Conservation (phyloP, 2,888 invertebrate genomes). For the Leptopilina syphax region DNA sequence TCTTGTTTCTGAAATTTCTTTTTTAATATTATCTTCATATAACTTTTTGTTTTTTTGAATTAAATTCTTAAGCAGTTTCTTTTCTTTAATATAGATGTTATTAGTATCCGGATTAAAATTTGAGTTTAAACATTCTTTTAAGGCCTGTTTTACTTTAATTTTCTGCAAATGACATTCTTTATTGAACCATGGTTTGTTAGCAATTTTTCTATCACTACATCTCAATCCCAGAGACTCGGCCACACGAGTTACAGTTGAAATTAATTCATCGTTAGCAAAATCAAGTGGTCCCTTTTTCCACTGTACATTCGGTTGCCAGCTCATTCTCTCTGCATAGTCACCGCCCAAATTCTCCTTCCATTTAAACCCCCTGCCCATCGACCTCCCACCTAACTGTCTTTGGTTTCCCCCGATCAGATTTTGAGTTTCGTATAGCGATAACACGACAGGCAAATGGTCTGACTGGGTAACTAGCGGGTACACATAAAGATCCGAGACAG, state of each 20-base stretch:
- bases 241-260: neutral
- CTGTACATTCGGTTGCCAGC: neutral
- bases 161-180: neutral
- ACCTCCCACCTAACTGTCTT: neutral
- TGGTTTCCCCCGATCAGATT: neutral
- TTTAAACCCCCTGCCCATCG: neutral
- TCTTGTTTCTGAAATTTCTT: neutral
- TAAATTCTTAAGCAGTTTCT: neutral
- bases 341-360: neutral
- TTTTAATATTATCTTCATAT: neutral
- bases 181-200: slow-evolving; percentile 32
- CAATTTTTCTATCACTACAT: neutral
- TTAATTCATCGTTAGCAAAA: neutral
- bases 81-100: neutral
- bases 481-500: neutral
- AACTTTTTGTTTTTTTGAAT: neutral
- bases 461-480: slow-evolving; percentile 1
- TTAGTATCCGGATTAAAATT: neutral
- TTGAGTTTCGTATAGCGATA: neutral
- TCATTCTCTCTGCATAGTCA: neutral
- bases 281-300: neutral
- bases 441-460: slow-evolving; percentile 13
- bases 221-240: neutral
- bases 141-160: neutral
- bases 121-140: neutral